Evolutionary conservation across 2,113 vertebrate species (phyloP).

Genomic region (Origma solitaria): DNA sequence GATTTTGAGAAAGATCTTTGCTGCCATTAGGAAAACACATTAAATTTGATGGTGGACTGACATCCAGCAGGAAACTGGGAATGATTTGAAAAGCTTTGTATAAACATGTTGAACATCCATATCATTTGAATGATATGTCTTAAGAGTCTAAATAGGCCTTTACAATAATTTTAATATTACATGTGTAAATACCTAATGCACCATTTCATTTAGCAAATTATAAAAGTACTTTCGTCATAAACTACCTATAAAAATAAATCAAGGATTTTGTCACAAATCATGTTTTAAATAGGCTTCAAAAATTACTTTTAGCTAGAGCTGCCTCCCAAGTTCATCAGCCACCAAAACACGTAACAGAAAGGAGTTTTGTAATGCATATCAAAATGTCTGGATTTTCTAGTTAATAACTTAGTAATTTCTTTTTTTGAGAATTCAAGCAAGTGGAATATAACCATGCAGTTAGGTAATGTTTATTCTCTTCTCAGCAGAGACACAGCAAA

Average conservation of each 20-base stretch:
- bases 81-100: not conserved
- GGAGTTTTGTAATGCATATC: not conserved
- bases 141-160: not conserved
- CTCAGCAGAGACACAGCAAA: not conserved
- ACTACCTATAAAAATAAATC: not conserved
- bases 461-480: not conserved
- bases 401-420: not conserved
- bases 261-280: not conserved
- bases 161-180: not conserved
- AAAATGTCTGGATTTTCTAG: not conserved
- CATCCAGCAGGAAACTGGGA: not conserved
- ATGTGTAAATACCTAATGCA: not conserved
- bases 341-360: not conserved
- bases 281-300: not conserved
- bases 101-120: not conserved
- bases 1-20: not conserved
- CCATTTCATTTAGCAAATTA: not conserved
- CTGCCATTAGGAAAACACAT: not conserved
- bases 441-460: not conserved
- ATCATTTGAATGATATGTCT: not conserved
- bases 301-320: not conserved
- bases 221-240: not conserved
- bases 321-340: not conserved
- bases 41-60: not conserved
- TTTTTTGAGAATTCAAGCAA: not conserved